Evolutionary conservation across 2,797 vertebrate genomes (phyloP), one percentile per base, ranked within the genome.

Genomic region (Numenius phaeopus): DNA sequence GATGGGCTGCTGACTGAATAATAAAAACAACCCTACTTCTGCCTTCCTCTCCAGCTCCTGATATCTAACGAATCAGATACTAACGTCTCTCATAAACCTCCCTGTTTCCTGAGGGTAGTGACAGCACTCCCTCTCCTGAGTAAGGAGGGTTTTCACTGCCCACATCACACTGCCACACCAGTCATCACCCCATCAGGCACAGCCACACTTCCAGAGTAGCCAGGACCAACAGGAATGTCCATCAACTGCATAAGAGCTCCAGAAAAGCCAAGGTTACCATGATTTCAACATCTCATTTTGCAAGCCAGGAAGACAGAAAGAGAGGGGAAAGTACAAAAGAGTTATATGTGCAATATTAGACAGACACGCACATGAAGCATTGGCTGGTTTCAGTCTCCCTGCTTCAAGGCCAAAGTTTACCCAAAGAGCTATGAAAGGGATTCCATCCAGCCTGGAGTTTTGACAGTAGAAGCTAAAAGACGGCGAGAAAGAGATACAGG

Each of bases 321-420:
- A 88, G 40, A 81, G 40, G 5, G 14, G 4, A 46, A 84, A 83
- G 16, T 17, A 11, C 7, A 16, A 30, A 76, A 67, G 26, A 80
- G 40, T 88, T 73, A 22, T 11, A 50, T 0, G 2, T 23, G 73
- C 8, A 42, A 0, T 30, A 54, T 49, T 27, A 82, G 47, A 78
- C 13, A 78, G 27, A 61, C 14, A 42, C 0, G 0, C 10, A 59
- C 26, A 37, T 0, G 0, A 4, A 76, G 14, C 14, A 4, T 5
- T 5, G 3, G 7, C 39, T 39, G 17, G 7, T 67, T 79, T 92
- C 59, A 72, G 23, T 22, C 21, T 84, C 49, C 11, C 23, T 70
- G 37, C 52, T 92, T 49, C 76, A 87, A 73, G 47, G 29, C 22
- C n/a, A 72, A 79, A 89, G 11, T 71, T 87, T 65, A 75, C 20